Base-by-base conservation (phyloP, 64 coral and sea anemone species). In the Cladopsammia gracilis region DNA sequence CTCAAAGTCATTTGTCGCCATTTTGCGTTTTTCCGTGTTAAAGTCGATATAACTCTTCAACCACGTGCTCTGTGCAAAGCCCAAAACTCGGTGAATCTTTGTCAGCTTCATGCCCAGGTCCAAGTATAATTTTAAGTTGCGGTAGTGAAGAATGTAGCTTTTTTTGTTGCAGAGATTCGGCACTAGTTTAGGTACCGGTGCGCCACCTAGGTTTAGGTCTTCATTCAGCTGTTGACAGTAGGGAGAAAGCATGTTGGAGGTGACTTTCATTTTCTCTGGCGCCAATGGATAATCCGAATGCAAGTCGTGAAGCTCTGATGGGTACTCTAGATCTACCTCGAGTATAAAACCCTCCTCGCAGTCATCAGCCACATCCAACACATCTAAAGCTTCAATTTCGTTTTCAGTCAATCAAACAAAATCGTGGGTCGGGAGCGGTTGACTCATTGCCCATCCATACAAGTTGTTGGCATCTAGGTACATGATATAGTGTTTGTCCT, bases 181-280 rank as follows among this genome's bases (percentile, higher is more conserved):
- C 10, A 89, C 74, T 10, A 89, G 58, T 48, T 89, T 89, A 13
- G 71, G 56, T 18, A 64, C 53, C 25, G 78, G n/a, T 1, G 0
- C 48, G n/a, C 20, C 23, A 2, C 19, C 15, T n/a, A 88, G 5
- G 48, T 73, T 42, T 22, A 88, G 45, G 15, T 72, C 66, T 34
- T 75, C 20, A 11, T 14, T 44, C 13, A 76, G n/a, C 46, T 88
- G 66, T 59, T 73, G 67, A 88, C 68, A 88, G 70, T 74, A 74
- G 25, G 67, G 69, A 34, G 86, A 88, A 25, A 88, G 67, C 70
- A 88, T 88, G 14, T 75, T 47, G 5, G 47, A 13, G 24, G 52
- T 73, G 10, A 88, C 68, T 57, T 88, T 88, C 69, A 88, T 74
- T 46, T 74, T 88, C 53, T 88, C 86, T 26, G 86, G 86, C 3